phyloP scores from a whole-genome alignment of 1,140 invertebrate genomes.

The Rhagoletis pomonella region DNA sequence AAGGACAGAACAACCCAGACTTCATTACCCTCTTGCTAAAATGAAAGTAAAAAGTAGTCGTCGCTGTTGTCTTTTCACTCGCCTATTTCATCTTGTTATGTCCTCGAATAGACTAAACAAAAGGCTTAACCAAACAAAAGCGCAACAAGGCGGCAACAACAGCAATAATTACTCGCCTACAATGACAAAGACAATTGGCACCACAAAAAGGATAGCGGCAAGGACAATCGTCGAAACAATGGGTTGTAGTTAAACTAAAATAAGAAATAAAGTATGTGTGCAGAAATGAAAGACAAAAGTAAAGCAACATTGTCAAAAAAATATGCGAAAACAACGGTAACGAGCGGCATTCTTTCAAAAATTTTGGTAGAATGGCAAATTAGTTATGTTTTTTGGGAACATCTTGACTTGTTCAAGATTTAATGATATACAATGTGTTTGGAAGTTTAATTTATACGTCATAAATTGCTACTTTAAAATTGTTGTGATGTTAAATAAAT shows the following conservation, averaged over 20 bases:
- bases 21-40: background rate
- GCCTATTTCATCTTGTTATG: background rate
- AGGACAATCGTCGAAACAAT: conserved; percentile 16
- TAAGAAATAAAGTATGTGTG: background rate
- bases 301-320: background rate
- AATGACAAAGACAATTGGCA: conserved; percentile 21
- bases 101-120: background rate
- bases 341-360: too few species aligned
- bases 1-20: background rate
- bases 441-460: too few species aligned
- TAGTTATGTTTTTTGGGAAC: too few species aligned
- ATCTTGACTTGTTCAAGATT: too few species aligned
- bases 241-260: background rate
- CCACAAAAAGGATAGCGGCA: conserved; percentile 22
- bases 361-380: too few species aligned
- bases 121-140: background rate
- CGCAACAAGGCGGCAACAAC: conserved; percentile 11
- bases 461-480: too few species aligned
- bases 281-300: background rate
- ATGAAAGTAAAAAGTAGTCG: background rate
- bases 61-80: background rate
- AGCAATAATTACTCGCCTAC: background rate
- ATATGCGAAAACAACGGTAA: background rate
- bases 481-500: too few species aligned
- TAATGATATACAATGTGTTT: too few species aligned